phyloP scores from a whole-genome alignment of 2,797 vertebrate species.

The Paratrypauchen microcephalus region DNA sequence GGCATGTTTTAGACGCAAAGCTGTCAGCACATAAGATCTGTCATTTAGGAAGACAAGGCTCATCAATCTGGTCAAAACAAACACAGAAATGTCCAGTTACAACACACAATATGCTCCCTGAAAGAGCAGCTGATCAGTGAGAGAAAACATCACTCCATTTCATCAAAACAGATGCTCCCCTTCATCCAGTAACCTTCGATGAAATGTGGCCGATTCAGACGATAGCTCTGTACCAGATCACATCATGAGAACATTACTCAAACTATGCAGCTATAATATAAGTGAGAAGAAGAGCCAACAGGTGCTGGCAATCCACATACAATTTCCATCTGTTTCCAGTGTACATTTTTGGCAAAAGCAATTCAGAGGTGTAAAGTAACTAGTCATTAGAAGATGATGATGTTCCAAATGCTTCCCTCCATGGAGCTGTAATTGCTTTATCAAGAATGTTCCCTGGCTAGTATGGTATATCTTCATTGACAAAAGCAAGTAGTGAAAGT shows the following conservation, averaged over 20 bases:
- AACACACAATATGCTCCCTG: not conserved
- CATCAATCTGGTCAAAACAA: not conserved
- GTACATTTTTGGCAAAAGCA: constrained; percentile 5
- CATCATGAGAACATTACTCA: constrained; percentile 10
- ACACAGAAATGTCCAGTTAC: not conserved
- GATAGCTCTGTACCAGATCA: constrained; percentile 11
- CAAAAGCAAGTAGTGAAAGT: not conserved
- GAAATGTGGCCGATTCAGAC: constrained; percentile 4
- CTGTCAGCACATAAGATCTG: not conserved
- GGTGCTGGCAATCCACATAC: constrained; percentile 16
- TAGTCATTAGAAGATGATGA: not conserved
- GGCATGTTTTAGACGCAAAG: not conserved
- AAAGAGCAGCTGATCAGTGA: constrained; percentile 5
- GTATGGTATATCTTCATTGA: not conserved
- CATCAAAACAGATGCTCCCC: constrained; percentile 10
- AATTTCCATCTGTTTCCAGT: constrained; percentile 17
- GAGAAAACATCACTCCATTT: constrained; percentile 22
- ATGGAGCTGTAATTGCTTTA: not conserved
- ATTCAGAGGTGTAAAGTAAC: not conserved
- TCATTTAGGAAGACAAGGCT: not conserved
- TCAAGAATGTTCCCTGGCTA: not conserved
- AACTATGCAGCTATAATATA: constrained; percentile 12
- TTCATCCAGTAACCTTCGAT: constrained; percentile 1
- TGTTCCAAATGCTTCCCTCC: not conserved
- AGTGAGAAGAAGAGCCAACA: constrained; percentile 17